These are phyloP conservation scores for Astyanax mexicanus DNA, from an alignment of 2,797 vertebrate genomes.

Conservation along the genomic window DNA sequence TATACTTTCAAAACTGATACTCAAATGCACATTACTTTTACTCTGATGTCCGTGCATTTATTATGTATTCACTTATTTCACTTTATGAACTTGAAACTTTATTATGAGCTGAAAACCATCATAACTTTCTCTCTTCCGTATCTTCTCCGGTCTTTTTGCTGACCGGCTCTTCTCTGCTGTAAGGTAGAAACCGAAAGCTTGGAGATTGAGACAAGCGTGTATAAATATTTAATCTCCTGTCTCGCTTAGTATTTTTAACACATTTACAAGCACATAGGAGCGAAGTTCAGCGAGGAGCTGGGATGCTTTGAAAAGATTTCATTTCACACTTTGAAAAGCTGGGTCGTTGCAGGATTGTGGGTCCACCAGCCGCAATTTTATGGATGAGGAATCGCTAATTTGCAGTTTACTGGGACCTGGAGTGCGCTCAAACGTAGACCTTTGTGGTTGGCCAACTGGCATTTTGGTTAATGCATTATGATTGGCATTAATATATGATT, in stretches of 20 bases:
- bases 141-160: not conserved
- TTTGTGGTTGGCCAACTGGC: constrained; percentile 47
- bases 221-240: constrained; percentile 41
- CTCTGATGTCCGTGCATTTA: too few species aligned
- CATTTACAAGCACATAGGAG: constrained; percentile 19
- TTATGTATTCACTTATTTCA: too few species aligned
- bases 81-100: not conserved
- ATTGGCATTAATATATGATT: constrained; percentile 49
- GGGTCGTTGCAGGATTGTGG: constrained; percentile 28
- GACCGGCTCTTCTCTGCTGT: not conserved
- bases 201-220: constrained; percentile 35
- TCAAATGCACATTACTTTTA: too few species aligned
- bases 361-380: constrained; percentile 45
- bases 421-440: constrained; percentile 35
- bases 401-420: constrained; percentile 32
- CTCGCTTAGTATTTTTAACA: constrained; percentile 33
- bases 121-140: not conserved
- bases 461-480: constrained; percentile 46
- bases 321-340: constrained; percentile 23
- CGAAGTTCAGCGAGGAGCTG: too few species aligned
- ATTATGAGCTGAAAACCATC: constrained; percentile 15
- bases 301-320: constrained; percentile 29
- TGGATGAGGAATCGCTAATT: constrained; percentile 50
- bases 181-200: constrained; percentile 7
- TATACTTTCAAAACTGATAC: too few species aligned